Base-by-base conservation (phyloP, 2,113 vertebrate genomes). In the Origma solitaria region DNA sequence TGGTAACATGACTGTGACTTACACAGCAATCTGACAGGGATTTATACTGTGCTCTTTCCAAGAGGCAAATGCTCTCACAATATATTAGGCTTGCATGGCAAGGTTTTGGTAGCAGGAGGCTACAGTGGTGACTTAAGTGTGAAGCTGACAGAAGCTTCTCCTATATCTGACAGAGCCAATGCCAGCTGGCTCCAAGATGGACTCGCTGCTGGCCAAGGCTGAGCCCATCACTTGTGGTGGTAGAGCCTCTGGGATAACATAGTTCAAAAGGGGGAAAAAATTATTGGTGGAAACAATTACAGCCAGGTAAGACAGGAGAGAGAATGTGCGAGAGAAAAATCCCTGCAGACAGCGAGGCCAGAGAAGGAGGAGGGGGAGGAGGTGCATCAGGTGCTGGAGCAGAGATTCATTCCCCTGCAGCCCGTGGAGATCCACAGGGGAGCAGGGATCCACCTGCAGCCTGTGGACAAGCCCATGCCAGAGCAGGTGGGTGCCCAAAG, bases 1-100 rank as follows among this genome's bases (percentile, higher is more conserved):
- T 79, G 42, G 66, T 79, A 77, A 77, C 50, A 42, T 16, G 45
- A 35, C 37, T 88, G 76, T 75, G 86, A 86, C 51, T 91, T 93
- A 72, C 1, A 2, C n/a, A 61, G 87, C 30, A 62, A 60, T 22
- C 56, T 78, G 56, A 31, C 37, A 54, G 61, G n/a, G 68, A 62
- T 88, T 90, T 83, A 65, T 20, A 64, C 51, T 40, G 23, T 54
- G 57, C 33, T 38, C 10, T 72, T 94, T 77, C 58, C 62, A 86
- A 75, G 77, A 64, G 38, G 18, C 64, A 83, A 89, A 45, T 5
- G 7, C 76, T 89, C 65, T n/a, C 42, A 57, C 31, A 31, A 11
- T 8, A 30, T 73, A 49, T 21, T 49, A 66, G 45, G 25, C 47
- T 54, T 86, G 44, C 27, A 4, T 37, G 40, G 68, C 19, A 68